Conservation (phyloP, 2,888 invertebrate species). For the Anodontia alba region DNA sequence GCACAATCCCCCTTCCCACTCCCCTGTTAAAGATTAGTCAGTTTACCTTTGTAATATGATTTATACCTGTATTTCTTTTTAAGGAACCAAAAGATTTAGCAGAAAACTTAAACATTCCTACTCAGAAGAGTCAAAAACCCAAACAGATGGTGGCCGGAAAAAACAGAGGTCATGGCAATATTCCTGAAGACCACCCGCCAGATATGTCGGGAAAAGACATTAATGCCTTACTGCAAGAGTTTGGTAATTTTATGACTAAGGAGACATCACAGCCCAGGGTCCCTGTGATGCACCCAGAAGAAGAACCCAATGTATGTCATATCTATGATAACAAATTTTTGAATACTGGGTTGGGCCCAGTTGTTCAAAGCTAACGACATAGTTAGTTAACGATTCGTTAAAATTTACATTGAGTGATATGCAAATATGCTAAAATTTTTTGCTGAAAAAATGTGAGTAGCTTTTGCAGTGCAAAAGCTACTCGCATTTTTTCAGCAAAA, state of each 20-base stretch:
- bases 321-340: neutral
- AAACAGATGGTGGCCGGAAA: neutral
- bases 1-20: no score
- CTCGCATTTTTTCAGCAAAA: no score
- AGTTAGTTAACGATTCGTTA: no score
- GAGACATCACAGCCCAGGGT: slow-evolving; percentile 7
- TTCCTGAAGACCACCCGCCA: neutral
- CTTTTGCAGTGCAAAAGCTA: no score
- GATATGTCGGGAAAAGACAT: neutral
- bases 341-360: no score
- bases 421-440: no score
- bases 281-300: slow-evolving; percentile 52
- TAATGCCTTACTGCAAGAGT: neutral
- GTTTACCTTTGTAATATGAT: no score
- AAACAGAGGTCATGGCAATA: neutral
- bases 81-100: neutral
- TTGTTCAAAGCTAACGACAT: no score
- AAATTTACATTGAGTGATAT: no score
- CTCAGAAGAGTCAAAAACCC: neutral
- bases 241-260: neutral
- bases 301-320: neutral
- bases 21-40: no score
- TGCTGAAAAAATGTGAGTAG: no score
- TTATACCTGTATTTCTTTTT: no score
- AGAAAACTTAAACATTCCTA: neutral